These are phyloP conservation scores for Epinephelus awoara DNA, from an alignment of 2,797 vertebrate genomes.

Conservation along the genomic window DNA sequence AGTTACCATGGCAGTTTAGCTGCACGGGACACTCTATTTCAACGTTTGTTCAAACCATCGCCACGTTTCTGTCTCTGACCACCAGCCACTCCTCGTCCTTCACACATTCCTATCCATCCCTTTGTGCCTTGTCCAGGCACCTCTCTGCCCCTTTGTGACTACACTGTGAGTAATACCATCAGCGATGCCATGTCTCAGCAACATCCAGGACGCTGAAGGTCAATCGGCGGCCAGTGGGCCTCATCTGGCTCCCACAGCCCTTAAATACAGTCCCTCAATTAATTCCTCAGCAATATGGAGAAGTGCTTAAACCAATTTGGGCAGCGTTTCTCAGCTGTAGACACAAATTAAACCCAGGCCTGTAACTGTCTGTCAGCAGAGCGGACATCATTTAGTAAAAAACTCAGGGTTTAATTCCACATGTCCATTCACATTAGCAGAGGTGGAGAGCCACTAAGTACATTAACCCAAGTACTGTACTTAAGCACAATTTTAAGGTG, in stretches of 20 bases:
- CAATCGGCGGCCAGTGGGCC: conserved; percentile 30
- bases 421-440: background rate
- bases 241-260: conserved; percentile 15
- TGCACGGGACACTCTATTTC: background rate
- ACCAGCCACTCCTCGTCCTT: conserved; percentile 3
- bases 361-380: conserved; percentile 2
- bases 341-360: conserved; percentile 3
- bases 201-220: conserved; percentile 36
- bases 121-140: conserved; percentile 23
- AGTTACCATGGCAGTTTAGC: background rate
- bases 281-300: background rate
- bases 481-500: background rate
- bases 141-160: conserved; percentile 37
- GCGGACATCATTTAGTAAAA: background rate
- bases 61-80: background rate
- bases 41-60: background rate
- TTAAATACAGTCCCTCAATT: conserved; percentile 8
- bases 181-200: conserved; percentile 30
- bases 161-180: conserved; percentile 48
- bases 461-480: background rate
- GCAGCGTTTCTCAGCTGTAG: conserved; percentile 9
- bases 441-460: background rate
- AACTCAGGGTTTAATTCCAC: background rate
- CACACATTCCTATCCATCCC: conserved; percentile 1
- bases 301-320: conserved; percentile 3